Evolutionary conservation across 2,797 vertebrate species (phyloP).

Genomic region (Tokudaia tokunoshimensis): DNA sequence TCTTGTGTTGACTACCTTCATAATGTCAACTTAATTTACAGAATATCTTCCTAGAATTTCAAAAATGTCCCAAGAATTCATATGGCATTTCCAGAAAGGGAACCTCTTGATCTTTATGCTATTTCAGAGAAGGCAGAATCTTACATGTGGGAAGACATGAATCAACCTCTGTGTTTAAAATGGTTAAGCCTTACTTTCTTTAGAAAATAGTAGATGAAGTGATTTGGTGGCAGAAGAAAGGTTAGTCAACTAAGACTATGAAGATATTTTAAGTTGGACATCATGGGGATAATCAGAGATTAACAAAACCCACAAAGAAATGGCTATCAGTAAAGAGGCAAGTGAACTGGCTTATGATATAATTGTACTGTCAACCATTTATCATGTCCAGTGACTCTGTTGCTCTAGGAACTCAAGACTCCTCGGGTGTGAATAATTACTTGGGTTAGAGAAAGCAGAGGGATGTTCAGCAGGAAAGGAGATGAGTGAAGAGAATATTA

Average conservation of each 20-base stretch:
- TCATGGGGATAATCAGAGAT: not conserved
- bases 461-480: not conserved
- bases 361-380: not conserved
- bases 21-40: not conserved
- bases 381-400: not conserved
- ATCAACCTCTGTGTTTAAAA: not conserved
- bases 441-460: not conserved
- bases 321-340: not conserved
- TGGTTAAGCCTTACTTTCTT: not conserved
- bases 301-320: not conserved
- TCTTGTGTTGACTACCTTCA: not conserved
- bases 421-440: not conserved
- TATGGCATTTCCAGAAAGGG: not conserved
- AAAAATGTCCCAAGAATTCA: not conserved
- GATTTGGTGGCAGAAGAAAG: not conserved
- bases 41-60: not conserved
- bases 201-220: slow-evolving; percentile 11
- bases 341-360: not conserved
- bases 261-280: slow-evolving; percentile 12
- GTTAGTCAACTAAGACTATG: not conserved
- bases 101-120: not conserved
- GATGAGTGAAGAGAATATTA: not conserved
- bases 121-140: not conserved
- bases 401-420: not conserved
- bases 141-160: not conserved